A percentile compares a stretch with the other conserved stretches of the same genome.
These are phyloP conservation scores for Hapalemur alaotrensis DNA, from an alignment of 2,797 vertebrate genomes.

Conservation along the genomic window DNA sequence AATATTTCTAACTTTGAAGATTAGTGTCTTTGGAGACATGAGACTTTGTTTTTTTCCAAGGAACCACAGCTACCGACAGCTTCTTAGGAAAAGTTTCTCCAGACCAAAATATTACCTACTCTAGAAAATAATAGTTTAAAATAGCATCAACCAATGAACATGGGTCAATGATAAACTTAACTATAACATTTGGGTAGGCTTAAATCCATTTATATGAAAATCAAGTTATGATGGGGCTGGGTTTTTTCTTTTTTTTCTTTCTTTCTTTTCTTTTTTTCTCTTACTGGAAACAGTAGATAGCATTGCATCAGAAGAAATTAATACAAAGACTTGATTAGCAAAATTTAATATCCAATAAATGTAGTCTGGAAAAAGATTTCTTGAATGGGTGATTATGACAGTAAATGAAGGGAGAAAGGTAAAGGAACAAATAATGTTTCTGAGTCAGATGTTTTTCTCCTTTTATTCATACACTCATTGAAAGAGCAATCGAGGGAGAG, in stretches of 20 bases:
- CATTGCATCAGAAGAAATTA: constrained; percentile 94
- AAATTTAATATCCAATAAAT: constrained; percentile 92
- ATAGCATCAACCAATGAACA: constrained; percentile 87
- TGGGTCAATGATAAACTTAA: constrained; percentile 91
- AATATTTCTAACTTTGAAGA: constrained; percentile 70
- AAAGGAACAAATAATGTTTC: constrained; percentile 59
- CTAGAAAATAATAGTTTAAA: constrained; percentile 92
- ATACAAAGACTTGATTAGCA: constrained; percentile 93
- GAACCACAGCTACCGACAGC: constrained; percentile 86
- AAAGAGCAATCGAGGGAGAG: constrained; percentile 70
- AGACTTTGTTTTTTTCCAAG: constrained; percentile 56
- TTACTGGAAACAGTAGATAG: constrained; percentile 94
- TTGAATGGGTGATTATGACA: constrained; percentile 84
- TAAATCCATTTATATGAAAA: constrained; percentile 93
- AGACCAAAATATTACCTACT: constrained; percentile 80
- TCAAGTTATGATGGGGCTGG: constrained; percentile 81
- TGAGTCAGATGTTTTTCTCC: neutral
- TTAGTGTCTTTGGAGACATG: constrained; percentile 64
- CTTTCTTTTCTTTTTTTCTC: constrained; percentile 66
- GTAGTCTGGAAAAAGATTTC: constrained; percentile 82
- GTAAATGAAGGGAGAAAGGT: constrained; percentile 77
- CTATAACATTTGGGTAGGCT: constrained; percentile 89
- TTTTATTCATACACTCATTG: constrained; percentile 60
- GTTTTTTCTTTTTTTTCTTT: constrained; percentile 82
- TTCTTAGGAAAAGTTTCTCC: constrained; percentile 90